Evolutionary conservation across 1,140 invertebrate species (phyloP).

Genomic region (Copidosoma floridanum): DNA sequence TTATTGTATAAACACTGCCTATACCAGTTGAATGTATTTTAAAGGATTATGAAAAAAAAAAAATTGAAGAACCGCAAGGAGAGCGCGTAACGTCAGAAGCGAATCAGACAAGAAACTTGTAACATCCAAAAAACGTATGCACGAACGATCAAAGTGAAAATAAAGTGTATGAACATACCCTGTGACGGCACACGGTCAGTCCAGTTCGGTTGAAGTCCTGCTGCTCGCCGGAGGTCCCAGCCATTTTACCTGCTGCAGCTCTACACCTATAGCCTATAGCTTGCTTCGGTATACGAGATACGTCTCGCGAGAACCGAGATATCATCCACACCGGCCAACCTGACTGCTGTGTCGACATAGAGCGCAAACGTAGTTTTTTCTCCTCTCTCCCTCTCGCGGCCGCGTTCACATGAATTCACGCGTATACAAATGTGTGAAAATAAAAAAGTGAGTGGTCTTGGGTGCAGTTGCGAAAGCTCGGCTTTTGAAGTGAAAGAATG

Average conservation of each 20-base stretch:
- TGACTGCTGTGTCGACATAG: no score
- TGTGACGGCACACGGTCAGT: slow-evolving; percentile 38
- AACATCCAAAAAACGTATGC: no score
- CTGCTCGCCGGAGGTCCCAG: slow-evolving; percentile 32
- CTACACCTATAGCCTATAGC: no score
- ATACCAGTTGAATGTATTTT: no score
- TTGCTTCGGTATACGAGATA: not conserved
- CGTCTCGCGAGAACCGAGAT: not conserved
- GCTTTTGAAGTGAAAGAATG: not conserved
- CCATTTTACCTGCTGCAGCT: slow-evolving; percentile 46
- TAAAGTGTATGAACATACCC: slow-evolving; percentile 39
- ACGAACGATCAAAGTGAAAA: no score
- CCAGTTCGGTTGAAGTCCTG: slow-evolving; percentile 51
- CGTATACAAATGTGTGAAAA: not conserved
- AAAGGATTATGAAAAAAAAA: no score
- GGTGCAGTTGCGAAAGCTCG: not conserved
- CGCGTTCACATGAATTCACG: not conserved
- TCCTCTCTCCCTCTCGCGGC: no score
- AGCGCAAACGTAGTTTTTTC: no score
- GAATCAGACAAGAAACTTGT: no score
- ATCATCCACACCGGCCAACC: not conserved
- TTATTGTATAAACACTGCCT: no score
- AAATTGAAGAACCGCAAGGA: no score
- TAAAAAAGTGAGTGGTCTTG: not conserved
- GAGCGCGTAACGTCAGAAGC: no score